Evolutionary conservation across 2,888 invertebrate genomes (phyloP).

Genomic region (Rotaria socialis): DNA sequence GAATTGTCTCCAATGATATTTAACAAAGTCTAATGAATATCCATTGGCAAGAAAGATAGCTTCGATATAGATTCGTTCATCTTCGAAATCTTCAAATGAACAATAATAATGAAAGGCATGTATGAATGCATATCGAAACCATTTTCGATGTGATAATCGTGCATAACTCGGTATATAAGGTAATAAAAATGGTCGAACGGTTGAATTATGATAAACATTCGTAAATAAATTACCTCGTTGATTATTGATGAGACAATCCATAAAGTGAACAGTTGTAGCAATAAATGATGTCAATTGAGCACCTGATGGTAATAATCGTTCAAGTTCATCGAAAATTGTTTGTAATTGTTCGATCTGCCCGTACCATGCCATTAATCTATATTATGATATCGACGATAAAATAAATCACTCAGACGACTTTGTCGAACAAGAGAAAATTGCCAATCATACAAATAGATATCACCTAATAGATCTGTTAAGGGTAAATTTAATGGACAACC

Average conservation of each 20-base stretch:
- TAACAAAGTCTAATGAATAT: not conserved
- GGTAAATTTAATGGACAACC: not conserved
- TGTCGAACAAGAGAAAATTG: not conserved
- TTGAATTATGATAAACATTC: not conserved
- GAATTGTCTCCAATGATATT: not conserved
- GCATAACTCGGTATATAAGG: not conserved
- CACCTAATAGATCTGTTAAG: not conserved
- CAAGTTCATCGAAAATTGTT: not conserved
- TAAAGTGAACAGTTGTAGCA: not conserved
- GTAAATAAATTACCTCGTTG: not conserved
- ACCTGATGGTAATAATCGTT: not conserved
- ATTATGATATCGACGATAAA: not conserved
- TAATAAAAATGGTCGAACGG: not conserved
- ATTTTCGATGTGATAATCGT: not conserved
- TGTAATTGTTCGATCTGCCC: not conserved
- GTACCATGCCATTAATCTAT: not conserved
- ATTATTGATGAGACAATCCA: not conserved
- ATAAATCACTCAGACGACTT: not conserved
- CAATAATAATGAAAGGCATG: not conserved
- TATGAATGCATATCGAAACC: not conserved
- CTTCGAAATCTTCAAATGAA: not conserved
- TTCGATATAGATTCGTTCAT: not conserved
- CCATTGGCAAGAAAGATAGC: not conserved
- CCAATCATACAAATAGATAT: not conserved
- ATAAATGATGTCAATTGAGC: not conserved